Percentiles rank a stretch among this genome's conserved stretches.
Evolutionary conservation across 2,113 vertebrate species (phyloP).

Genomic region (Pao palembangensis): DNA sequence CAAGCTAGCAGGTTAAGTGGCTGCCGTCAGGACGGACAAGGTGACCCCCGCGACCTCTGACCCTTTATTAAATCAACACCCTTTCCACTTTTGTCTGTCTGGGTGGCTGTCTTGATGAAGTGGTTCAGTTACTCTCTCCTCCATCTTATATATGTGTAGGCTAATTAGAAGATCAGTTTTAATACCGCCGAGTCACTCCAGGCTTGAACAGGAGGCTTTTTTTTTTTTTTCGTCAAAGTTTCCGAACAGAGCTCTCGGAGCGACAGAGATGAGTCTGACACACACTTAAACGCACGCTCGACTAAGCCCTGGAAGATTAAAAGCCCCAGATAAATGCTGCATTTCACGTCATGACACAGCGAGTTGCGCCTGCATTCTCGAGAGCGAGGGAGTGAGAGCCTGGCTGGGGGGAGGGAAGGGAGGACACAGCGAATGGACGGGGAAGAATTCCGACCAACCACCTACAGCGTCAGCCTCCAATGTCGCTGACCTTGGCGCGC

Average conservation of each 20-base stretch:
- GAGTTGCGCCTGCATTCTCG: conserved; percentile 10
- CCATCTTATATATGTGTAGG: too few species aligned
- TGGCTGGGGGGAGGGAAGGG: conserved; percentile 3
- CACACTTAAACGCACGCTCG: not conserved
- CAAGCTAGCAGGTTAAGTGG: conserved; percentile 28
- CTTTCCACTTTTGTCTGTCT: conserved; percentile 12
- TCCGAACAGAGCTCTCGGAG: conserved; percentile 16
- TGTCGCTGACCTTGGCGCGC: conserved; percentile 10
- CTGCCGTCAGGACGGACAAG: conserved; percentile 24
- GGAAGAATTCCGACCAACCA: conserved; percentile 9
- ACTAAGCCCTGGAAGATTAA: not conserved
- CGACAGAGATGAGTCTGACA: conserved; percentile 19
- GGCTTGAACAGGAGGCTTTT: too few species aligned
- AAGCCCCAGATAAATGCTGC: not conserved
- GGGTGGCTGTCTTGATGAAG: conserved; percentile 5
- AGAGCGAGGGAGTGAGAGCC: conserved; percentile 28
- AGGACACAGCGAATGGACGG: conserved; percentile 17
- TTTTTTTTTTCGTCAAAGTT: conserved; percentile 23
- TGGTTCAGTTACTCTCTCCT: conserved; percentile 26
- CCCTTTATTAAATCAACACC: conserved; percentile 14
- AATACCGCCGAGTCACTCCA: too few species aligned
- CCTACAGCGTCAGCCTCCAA: conserved; percentile 5
- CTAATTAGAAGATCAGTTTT: too few species aligned
- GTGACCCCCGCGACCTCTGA: conserved; percentile 37
- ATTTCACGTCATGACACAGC: conserved; percentile 8